Base-by-base conservation (phyloP, 2,888 invertebrate genomes). In the Stegophylla sp. region DNA sequence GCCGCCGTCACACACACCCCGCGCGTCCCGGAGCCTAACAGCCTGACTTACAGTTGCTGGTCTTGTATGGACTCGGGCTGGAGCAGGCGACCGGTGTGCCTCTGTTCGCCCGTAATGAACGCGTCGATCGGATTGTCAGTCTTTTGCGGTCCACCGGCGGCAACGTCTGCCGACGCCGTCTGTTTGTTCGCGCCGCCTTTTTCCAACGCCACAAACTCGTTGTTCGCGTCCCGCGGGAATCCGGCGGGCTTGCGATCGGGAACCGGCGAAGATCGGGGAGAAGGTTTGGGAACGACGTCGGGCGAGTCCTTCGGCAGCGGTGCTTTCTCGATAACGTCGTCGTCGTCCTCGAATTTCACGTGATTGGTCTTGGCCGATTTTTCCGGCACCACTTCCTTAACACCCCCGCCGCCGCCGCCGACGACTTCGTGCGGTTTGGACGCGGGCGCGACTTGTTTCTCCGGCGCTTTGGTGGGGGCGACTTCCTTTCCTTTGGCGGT, bases 1-100 rank as follows among this genome's bases (percentile, higher is more conserved):
- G 41, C n/a, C n/a, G n/a, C n/a, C n/a, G n/a, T n/a, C n/a, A n/a
- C n/a, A n/a, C n/a, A n/a, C n/a, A n/a, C n/a, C n/a, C n/a, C n/a
- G n/a, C n/a, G n/a, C 1, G 48, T n/a, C n/a, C 13, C n/a, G 28
- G n/a, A 75, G 74, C 74, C 15, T 1, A 12, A 12, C 69, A 48
- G 9, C 77, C 59, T 59, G 59, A 77, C 77, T 77, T 77, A 77
- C 77, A 77, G 48, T 69, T 77, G 77, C 45, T 77, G 77, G 13
- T 77, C 77, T 69, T 77, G 77, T 28, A 77, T 77, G 45, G 77
- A 67, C 20, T 77, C 77, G 5, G 53, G 69, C 5, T 61, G 48
- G 12, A 10, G 20, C n/a, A 10, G 34, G 3, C 20, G 45, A 20
- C 51, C 23, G 23, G 69, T 34, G 43, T 79, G 45, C 28, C 26